A percentile compares a stretch with the other conserved stretches of the same genome.
These are phyloP conservation scores for Rutpela maculata DNA, from an alignment of 2,888 invertebrate species.

Conservation along the genomic window DNA sequence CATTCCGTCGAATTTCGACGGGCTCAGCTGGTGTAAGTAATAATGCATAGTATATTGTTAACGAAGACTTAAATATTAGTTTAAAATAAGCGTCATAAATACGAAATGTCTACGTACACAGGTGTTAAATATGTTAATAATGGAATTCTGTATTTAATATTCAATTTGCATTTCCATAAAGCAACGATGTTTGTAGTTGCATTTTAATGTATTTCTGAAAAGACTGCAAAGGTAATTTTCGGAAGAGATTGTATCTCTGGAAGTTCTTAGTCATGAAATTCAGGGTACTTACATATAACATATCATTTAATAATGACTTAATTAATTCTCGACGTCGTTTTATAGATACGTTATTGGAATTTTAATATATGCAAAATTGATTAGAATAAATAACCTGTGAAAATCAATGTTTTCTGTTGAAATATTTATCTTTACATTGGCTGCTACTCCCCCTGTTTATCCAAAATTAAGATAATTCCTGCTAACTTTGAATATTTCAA, in stretches of 20 bases:
- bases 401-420: no score
- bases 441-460: no score
- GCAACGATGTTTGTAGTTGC: background rate
- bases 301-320: background rate
- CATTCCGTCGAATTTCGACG: no score
- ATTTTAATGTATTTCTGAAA: conserved; percentile 4
- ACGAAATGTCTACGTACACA: background rate
- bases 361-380: background rate
- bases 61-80: no score
- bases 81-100: background rate
- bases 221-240: background rate
- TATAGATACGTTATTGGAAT: background rate
- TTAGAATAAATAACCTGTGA: background rate
- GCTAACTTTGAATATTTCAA: no score
- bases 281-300: background rate
- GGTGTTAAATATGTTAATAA: background rate
- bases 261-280: background rate
- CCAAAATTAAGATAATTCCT: no score
- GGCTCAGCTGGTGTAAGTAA: no score
- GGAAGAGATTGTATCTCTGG: conserved; percentile 7
- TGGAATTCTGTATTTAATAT: background rate
- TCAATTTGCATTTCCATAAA: background rate
- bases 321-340: background rate
- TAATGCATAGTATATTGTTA: no score
- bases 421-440: no score